Evolutionary conservation across 2,888 invertebrate genomes (phyloP).

Genomic region (Podotricha telesiphe): DNA sequence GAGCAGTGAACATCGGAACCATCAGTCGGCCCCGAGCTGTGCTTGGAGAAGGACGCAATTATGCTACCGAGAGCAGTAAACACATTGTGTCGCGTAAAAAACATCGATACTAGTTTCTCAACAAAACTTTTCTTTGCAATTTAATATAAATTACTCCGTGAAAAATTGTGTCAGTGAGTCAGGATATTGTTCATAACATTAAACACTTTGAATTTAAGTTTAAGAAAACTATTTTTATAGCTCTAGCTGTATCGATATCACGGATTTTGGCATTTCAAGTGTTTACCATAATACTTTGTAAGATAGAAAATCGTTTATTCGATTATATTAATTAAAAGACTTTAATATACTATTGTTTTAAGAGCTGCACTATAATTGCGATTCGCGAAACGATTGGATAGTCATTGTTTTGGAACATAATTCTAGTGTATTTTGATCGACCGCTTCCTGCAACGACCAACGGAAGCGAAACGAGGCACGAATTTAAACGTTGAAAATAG

Average conservation of each 20-base stretch:
- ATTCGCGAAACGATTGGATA: constrained; percentile 30
- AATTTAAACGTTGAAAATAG: constrained; percentile 68
- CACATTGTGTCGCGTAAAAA: constrained; percentile 65
- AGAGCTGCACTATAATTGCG: constrained; percentile 17
- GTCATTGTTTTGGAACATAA: constrained; percentile 58
- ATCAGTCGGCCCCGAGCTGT: constrained; percentile 66
- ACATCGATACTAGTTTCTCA: constrained; percentile 63
- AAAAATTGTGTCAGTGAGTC: constrained; percentile 27
- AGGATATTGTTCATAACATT: background rate
- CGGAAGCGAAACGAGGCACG: constrained; percentile 60
- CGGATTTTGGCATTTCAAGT: background rate
- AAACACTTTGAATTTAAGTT: background rate
- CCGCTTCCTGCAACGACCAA: constrained; percentile 63
- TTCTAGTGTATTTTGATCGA: constrained; percentile 60
- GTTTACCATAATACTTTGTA: background rate
- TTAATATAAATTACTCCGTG: constrained; percentile 26
- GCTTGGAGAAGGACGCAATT: constrained; percentile 51
- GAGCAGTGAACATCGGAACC: constrained; percentile 48
- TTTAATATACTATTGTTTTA: constrained; percentile 6
- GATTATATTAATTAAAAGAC: constrained; percentile 1
- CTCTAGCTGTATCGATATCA: background rate
- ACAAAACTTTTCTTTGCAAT: constrained; percentile 33
- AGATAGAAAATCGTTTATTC: background rate
- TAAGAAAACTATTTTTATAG: background rate
- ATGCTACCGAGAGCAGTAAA: constrained; percentile 37